phyloP scores from a whole-genome alignment of 2,888 invertebrate species.

The Melikaiella ostensackeni region DNA sequence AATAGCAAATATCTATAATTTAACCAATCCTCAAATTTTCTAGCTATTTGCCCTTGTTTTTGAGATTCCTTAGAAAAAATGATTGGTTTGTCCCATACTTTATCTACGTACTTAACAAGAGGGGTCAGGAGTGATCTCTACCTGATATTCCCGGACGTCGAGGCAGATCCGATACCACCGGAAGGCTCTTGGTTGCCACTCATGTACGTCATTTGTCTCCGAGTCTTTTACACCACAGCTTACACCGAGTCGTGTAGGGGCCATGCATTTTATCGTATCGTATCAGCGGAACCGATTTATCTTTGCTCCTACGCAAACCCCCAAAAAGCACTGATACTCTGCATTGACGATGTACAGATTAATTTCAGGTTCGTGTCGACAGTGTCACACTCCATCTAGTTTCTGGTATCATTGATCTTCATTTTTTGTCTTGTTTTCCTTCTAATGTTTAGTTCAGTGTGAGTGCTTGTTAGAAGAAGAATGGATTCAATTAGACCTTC shows the following conservation, averaged over 20 bases:
- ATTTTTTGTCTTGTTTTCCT: not conserved
- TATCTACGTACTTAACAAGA: conserved; percentile 45
- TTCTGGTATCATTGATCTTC: not conserved
- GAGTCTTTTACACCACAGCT: conserved; percentile 68
- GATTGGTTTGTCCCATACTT: not conserved
- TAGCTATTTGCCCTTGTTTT: not conserved
- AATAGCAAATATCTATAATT: too few relatives aligned
- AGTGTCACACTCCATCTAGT: conserved; percentile 14
- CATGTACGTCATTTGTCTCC: conserved; percentile 74
- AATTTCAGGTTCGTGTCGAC: conserved; percentile 3
- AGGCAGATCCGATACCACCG: conserved; percentile 72
- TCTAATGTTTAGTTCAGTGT: not conserved
- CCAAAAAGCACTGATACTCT: not conserved
- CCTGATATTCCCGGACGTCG: conserved; percentile 65
- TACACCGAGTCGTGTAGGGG: conserved; percentile 56
- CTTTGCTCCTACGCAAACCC: conserved; percentile 50
- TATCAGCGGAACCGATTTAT: conserved; percentile 54
- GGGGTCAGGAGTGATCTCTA: conserved; percentile 62
- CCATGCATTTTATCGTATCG: conserved; percentile 41
- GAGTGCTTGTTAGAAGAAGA: not conserved
- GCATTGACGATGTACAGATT: not conserved
- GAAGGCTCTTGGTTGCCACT: conserved; percentile 72
- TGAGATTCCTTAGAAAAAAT: not conserved
- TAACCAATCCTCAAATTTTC: not conserved
- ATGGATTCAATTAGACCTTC: not conserved